Evolutionary conservation across 92 coral and sea anemone genomes (phyloP).

Genomic region (Anthopleura xanthogrammica): DNA sequence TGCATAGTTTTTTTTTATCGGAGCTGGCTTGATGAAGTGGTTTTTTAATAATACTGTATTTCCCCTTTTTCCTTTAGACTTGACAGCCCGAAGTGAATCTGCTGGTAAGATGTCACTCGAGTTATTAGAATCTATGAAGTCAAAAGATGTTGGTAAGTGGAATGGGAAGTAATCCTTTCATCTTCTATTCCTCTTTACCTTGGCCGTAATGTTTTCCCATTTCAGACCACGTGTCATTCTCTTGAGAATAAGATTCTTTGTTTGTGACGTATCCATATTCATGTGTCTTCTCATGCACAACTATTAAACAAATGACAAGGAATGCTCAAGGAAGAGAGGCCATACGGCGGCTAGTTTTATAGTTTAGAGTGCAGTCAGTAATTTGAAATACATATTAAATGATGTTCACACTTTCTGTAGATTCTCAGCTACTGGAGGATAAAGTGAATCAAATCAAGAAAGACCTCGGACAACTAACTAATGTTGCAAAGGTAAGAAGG

Average conservation of each 20-base stretch:
- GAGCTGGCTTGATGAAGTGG: too few relatives aligned
- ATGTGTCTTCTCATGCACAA: too few relatives aligned
- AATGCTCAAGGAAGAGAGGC: too few relatives aligned
- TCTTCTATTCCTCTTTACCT: too few relatives aligned
- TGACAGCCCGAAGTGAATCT: slow-evolving; percentile 66
- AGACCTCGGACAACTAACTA: slow-evolving; percentile 40
- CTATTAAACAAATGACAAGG: too few relatives aligned
- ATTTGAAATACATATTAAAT: not conserved
- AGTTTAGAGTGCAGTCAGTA: too few relatives aligned
- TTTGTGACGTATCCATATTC: too few relatives aligned
- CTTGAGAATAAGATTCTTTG: too few relatives aligned
- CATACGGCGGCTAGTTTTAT: too few relatives aligned
- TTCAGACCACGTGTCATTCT: too few relatives aligned
- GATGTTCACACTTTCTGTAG: slow-evolving; percentile 21
- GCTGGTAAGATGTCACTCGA: slow-evolving; percentile 88
- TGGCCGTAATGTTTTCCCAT: too few relatives aligned
- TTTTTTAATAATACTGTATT: not conserved
- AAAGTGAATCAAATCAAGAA: slow-evolving; percentile 65
- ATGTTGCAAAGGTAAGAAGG: slow-evolving; percentile 69
- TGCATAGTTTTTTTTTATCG: too few relatives aligned
- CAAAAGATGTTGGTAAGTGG: slow-evolving; percentile 22
- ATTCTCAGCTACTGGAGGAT: slow-evolving; percentile 56
- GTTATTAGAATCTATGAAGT: slow-evolving; percentile 47
- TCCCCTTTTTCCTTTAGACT: slow-evolving; percentile 43
- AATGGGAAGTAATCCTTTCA: not conserved